phyloP scores from a whole-genome alignment of 2,888 invertebrate genomes.

The Pseudococcus jackbeardsleyi region DNA sequence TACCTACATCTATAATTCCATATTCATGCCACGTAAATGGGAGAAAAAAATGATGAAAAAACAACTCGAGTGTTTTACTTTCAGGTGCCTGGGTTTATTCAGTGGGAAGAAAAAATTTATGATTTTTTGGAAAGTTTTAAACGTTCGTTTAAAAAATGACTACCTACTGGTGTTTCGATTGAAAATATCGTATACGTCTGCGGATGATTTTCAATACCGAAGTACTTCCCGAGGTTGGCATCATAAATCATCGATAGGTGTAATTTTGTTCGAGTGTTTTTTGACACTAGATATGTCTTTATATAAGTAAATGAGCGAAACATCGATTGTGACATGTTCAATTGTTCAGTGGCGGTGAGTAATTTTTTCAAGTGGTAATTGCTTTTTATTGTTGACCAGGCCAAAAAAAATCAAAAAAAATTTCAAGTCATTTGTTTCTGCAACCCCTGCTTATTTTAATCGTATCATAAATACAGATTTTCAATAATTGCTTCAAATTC shows the following conservation, averaged over 20 bases:
- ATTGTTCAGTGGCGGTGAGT: too few relatives aligned
- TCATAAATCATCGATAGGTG: background rate
- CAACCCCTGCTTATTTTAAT: too few relatives aligned
- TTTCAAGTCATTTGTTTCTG: too few relatives aligned
- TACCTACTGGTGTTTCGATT: background rate
- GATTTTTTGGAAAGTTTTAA: slow-evolving; percentile 16
- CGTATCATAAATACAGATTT: too few relatives aligned
- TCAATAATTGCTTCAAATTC: too few relatives aligned
- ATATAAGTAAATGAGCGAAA: background rate
- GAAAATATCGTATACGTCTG: background rate
- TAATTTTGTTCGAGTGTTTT: background rate
- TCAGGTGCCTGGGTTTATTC: background rate
- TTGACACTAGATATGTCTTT: background rate
- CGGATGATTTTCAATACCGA: too few relatives aligned
- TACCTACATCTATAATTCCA: background rate
- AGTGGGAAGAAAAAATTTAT: slow-evolving; percentile 13
- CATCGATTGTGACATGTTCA: too few relatives aligned
- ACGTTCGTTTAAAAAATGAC: background rate
- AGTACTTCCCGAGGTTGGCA: too few relatives aligned
- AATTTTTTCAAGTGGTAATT: too few relatives aligned
- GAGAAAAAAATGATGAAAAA: background rate
- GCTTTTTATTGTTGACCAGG: too few relatives aligned
- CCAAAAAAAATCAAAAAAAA: too few relatives aligned
- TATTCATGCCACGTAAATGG: slow-evolving; percentile 21
- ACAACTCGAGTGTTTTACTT: slow-evolving; percentile 21